phyloP scores from a whole-genome alignment of 2,797 vertebrate genomes.

The Manis pentadactyla region DNA sequence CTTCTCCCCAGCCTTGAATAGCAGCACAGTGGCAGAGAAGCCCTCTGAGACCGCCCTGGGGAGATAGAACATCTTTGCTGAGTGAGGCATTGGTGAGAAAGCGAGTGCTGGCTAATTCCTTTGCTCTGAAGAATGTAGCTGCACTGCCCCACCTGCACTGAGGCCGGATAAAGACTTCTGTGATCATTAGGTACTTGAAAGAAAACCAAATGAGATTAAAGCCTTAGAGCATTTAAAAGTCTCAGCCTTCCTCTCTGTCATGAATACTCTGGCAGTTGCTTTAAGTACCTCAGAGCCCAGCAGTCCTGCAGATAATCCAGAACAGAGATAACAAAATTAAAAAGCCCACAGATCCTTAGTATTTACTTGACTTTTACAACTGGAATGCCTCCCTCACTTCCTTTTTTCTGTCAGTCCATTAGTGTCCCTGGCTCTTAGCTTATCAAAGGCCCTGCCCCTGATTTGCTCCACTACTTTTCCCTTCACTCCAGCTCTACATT shows the following conservation, averaged over 20 bases:
- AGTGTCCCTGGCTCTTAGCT: not conserved
- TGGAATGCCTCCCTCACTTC: not conserved
- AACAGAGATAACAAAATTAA: constrained; percentile 44
- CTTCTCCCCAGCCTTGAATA: not conserved
- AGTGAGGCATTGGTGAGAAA: not conserved
- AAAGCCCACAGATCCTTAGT: not conserved
- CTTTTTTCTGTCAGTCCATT: not conserved
- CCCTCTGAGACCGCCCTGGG: not conserved
- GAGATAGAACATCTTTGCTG: not conserved
- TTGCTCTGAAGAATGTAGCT: not conserved
- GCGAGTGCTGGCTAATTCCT: not conserved
- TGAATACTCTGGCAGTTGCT: not conserved
- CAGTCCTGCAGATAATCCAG: constrained; percentile 21
- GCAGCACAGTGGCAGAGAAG: not conserved
- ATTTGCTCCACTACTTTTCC: not conserved
- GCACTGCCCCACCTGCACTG: not conserved
- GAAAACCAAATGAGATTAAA: constrained; percentile 71
- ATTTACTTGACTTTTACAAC: not conserved
- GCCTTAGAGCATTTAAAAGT: constrained; percentile 65
- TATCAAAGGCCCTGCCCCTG: not conserved
- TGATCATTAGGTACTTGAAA: constrained; percentile 66
- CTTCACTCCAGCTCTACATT: not conserved
- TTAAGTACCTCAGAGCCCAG: not conserved
- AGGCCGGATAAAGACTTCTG: constrained; percentile 55
- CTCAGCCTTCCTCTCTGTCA: not conserved